Base-by-base conservation (phyloP, 2,888 invertebrate species). In the Crepidodera aurea region DNA sequence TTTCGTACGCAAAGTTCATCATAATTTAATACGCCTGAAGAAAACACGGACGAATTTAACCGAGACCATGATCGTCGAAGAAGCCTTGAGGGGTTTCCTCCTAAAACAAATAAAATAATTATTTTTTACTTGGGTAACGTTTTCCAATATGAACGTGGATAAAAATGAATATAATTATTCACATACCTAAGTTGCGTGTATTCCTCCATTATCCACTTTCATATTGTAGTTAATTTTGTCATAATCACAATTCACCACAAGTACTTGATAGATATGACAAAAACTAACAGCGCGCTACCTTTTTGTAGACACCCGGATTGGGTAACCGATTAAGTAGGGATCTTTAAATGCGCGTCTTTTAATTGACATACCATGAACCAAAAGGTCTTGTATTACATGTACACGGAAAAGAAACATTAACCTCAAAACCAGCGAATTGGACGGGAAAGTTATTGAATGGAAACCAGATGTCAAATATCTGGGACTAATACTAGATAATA, bases 1-100 rank as follows among this genome's bases (percentile, higher is more conserved):
- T 7, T 25, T 5, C 3, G 7, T 5, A 3, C 25, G 25, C 7
- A 7, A 25, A 42, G 42, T 42, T 16, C 1, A 16, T 42, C n/a
- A 1, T 42, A 19, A 8, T 19, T 7, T 16, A 1, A 19, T 6
- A 8, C 42, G 19, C 19, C 42, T 10, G 18, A 50, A 50, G 16
- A 5, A 32, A 12, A 16, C 2, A 25, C 8, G 8, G 8, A 13
- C n/a, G 5, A 12, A 5, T 29, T 87, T 92, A 96, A 75, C 96
- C 96, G 75, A 98, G 89, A 70, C 98, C 98, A 82, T 98, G 97
- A 85, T 98, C 98, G 83, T 98, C 98, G 84, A 98, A 98, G 86
- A 98, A 97, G 76, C 98, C 98, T 84, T 98, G 98, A 57, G 98
- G 98, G 60, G 98, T 98, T 87, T 98, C 98, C 86, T 98, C 98